Evolutionary conservation across 2,797 vertebrate species (phyloP).

Genomic region (Prionace glauca): DNA sequence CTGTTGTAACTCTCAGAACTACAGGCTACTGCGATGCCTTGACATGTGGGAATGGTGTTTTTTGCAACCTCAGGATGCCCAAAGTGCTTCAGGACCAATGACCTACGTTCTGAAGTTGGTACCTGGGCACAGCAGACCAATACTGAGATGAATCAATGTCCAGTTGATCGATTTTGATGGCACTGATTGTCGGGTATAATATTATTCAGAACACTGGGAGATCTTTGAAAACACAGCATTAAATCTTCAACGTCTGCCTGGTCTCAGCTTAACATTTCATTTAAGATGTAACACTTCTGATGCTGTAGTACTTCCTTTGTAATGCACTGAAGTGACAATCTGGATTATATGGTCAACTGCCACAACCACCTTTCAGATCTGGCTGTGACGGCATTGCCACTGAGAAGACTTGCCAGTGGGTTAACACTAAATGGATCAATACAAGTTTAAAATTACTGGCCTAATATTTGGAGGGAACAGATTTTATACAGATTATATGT

Average conservation of each 20-base stretch:
- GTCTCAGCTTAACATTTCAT: not conserved
- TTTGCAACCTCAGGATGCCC: not conserved
- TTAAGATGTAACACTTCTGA: not conserved
- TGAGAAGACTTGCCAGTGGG: not conserved
- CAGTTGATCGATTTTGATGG: not conserved
- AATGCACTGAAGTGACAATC: not conserved
- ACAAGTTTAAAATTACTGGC: not conserved
- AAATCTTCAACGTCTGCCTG: not conserved
- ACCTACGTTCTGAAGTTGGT: not conserved
- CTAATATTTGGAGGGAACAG: not conserved
- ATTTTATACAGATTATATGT: not conserved
- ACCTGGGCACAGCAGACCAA: not conserved
- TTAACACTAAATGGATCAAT: slow-evolving; percentile 13
- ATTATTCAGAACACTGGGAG: not conserved
- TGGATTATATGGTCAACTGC: not conserved
- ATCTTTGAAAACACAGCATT: not conserved
- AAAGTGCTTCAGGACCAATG: not conserved
- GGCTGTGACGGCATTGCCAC: not conserved
- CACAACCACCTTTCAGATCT: not conserved
- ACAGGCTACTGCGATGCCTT: not conserved
- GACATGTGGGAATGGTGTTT: not conserved
- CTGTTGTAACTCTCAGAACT: not conserved
- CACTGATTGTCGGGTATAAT: not conserved
- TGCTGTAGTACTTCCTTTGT: not conserved
- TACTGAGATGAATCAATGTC: not conserved